These are phyloP conservation scores for Pantherophis alleghaniensis DNA, from an alignment of 2,797 vertebrate species.

Conservation along the genomic window DNA sequence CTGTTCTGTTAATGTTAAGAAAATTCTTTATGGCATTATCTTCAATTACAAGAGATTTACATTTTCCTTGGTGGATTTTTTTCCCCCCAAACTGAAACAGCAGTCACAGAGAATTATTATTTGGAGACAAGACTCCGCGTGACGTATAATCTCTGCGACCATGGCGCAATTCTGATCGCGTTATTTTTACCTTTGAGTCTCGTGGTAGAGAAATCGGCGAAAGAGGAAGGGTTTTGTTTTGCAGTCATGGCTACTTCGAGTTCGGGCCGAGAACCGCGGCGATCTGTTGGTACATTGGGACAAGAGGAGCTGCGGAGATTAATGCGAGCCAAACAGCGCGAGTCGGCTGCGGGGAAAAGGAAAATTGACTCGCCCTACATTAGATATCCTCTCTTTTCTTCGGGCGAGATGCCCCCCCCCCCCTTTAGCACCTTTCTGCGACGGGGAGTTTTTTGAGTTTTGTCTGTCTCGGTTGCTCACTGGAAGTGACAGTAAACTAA, in stretches of 20 bases:
- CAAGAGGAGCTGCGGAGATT: slow-evolving; percentile 91
- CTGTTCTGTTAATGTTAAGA: neutral
- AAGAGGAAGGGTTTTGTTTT: slow-evolving; percentile 6
- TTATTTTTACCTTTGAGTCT: neutral
- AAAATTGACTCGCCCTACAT: slow-evolving; percentile 88
- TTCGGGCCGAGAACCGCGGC: slow-evolving; percentile 71
- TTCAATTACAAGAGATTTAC: neutral
- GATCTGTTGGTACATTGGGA: slow-evolving; percentile 68
- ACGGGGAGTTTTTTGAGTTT: neutral
- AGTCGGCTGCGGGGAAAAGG: slow-evolving; percentile 77
- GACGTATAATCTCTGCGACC: neutral
- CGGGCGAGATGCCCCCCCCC: neutral
- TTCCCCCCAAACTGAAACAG: neutral
- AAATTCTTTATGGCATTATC: neutral
- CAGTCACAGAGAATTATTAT: neutral
- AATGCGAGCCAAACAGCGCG: slow-evolving; percentile 89
- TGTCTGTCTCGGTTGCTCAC: neutral
- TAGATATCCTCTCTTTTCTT: slow-evolving; percentile 69
- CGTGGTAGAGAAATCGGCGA: too few relatives aligned
- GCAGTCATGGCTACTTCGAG: slow-evolving; percentile 69
- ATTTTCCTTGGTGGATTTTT: neutral
- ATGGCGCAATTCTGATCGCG: neutral
- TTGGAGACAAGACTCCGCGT: neutral
- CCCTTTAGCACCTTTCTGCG: neutral
- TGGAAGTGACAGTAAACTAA: too few relatives aligned